phyloP scores from a whole-genome alignment of 1,140 invertebrate species.

The Lamellibrachia luymesi region DNA sequence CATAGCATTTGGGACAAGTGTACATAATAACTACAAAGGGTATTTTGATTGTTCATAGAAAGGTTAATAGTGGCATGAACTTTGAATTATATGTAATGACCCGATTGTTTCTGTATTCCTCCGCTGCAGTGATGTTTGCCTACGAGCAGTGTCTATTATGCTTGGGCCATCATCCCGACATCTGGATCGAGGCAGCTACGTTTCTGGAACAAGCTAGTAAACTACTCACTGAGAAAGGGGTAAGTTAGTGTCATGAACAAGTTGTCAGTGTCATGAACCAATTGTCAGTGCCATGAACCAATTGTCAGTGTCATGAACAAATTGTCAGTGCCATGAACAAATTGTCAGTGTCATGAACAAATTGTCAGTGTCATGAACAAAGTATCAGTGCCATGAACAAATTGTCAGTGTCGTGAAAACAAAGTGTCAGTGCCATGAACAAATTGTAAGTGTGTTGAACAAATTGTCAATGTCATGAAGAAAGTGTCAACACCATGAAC shows the following conservation, averaged over 20 bases:
- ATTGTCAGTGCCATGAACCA: neutral
- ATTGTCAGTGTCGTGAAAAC: neutral
- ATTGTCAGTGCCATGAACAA: neutral
- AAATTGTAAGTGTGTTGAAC: neutral
- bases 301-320: neutral
- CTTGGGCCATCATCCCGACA: conserved; percentile 94
- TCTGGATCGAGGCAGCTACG: conserved; percentile 97
- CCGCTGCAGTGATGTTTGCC: conserved; percentile 86
- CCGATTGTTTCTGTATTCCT: conserved; percentile 13
- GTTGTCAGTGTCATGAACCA: neutral
- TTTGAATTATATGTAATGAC: neutral
- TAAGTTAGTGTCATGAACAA: conserved; percentile 32
- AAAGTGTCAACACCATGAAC: no score
- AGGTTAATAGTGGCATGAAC: no score
- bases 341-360: neutral
- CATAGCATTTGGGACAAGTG: no score
- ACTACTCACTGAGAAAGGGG: conserved; percentile 89
- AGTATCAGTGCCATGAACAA: neutral
- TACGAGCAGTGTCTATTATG: conserved; percentile 97
- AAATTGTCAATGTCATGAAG: conserved; percentile 17
- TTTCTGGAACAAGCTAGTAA: conserved; percentile 93
- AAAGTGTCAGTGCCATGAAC: no score
- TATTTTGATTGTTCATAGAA: no score
- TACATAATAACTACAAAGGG: no score
- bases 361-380: neutral